Conservation (phyloP, 2,113 vertebrate species). For the Pandion haliaetus region DNA sequence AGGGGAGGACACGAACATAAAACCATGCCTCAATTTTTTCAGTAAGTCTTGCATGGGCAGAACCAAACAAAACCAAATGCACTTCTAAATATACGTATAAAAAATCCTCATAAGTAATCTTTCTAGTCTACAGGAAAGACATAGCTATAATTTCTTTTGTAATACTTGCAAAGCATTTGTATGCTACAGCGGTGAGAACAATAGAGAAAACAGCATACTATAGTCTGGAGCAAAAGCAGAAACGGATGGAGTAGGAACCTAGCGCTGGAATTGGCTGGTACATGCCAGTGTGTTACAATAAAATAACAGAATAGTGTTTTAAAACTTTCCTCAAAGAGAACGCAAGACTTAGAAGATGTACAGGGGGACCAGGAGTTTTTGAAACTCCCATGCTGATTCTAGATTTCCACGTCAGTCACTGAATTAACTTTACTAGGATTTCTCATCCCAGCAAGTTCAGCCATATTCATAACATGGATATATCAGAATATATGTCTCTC, state of each 20-base stretch:
- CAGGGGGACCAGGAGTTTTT: neutral
- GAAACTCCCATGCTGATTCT: neutral
- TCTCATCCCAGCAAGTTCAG: neutral
- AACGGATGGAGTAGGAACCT: neutral
- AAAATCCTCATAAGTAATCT: neutral
- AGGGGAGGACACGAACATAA: neutral
- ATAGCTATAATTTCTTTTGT: neutral
- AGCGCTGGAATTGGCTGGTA: neutral
- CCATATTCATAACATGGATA: neutral
- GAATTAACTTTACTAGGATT: neutral
- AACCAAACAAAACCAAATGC: neutral
- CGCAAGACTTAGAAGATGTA: neutral
- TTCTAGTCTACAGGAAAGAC: neutral
- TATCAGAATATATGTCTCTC: neutral
- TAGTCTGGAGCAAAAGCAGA: neutral
- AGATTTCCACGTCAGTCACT: neutral
- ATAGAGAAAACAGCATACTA: neutral
- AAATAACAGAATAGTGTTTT: neutral
- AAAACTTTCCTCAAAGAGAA: neutral
- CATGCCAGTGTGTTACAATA: neutral
- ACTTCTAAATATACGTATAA: fast-evolving
- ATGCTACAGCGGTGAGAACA: neutral
- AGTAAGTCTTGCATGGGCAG: neutral
- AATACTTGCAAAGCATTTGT: neutral
- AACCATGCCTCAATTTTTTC: neutral